phyloP scores from a whole-genome alignment of 1,140 invertebrate species.

The Hypothenemus hampei region DNA sequence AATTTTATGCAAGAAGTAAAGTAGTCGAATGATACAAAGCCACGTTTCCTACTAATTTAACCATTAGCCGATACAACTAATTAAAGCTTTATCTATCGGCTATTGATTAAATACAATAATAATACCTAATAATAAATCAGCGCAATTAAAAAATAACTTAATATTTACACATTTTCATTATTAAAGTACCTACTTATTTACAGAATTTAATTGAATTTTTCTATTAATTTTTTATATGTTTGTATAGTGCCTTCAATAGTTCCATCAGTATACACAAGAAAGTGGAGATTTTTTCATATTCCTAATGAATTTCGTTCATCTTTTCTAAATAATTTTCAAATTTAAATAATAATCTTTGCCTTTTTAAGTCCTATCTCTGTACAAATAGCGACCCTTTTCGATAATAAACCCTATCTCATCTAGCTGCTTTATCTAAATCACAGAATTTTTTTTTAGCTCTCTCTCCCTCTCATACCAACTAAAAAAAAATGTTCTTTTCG shows the following conservation, averaged over 20 bases:
- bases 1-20: neutral
- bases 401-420: neutral
- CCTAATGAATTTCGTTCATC: neutral
- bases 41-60: too few relatives aligned
- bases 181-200: neutral
- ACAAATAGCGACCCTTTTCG: conserved; percentile 16
- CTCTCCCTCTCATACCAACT: neutral
- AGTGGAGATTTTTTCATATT: neutral
- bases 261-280: neutral
- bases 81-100: neutral
- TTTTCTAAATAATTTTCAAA: neutral
- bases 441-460: conserved; percentile 17
- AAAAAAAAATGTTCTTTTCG: neutral
- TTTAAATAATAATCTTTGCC: conserved; percentile 1
- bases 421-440: conserved; percentile 26
- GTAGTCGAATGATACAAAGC: too few relatives aligned
- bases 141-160: neutral
- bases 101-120: neutral
- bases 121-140: neutral
- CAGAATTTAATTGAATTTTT: neutral
- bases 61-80: too few relatives aligned
- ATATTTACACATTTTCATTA: neutral
- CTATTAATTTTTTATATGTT: neutral
- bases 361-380: conserved; percentile 16
- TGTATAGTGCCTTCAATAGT: neutral